Evolutionary conservation across 2,888 invertebrate genomes (phyloP), one percentile per base, ranked within the genome.

Genomic region (Aleiodes alternator): DNA sequence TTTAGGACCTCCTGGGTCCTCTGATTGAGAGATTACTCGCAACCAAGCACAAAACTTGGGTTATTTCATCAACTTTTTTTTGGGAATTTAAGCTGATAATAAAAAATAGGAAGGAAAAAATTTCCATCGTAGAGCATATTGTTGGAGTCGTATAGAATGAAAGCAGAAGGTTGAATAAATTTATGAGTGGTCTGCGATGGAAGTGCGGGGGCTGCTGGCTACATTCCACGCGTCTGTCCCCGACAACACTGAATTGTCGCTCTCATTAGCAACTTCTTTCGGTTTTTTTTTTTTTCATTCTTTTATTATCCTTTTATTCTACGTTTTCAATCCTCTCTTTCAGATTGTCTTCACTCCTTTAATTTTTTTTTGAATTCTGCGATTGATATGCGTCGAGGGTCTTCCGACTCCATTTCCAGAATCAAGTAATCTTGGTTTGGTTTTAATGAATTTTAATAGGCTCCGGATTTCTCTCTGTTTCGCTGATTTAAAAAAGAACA

Each of bases 391-490:
- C 87, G 84, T 84, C 64, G 64, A 14, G 43, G 16, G 61, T 43
- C 38, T n/a, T 23, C 84, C 80, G 82, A 84, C 82, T 84, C 84
- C 84, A 86, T 87, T 87, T 87, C 83, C 87, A 86, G 84, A 84
- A 84, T 81, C 81, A 11, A 64, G 64, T 48, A 64, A 64, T 64
- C 85, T 83, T 81, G 16, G 79, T 73, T 72, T 16, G 78, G 78
- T 81, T 81, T 84, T 83, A 86, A 87, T 87, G 87, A 86, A 87
- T 87, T 87, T 87, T 84, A 85, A 87, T 85, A 82, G 81, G 73
- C 73, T 70, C 11, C 43, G 43, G 16, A 2, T 23, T 23, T 16
- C 14, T 64, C 64, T 61, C 64, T 64, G 43, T 64, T 64, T 16
- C 48, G n/a, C n/a, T 4, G 38, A 16, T 14, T 6, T 3, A 34